Conservation (phyloP, 2,888 invertebrate species). For the Andrena dorsata region DNA sequence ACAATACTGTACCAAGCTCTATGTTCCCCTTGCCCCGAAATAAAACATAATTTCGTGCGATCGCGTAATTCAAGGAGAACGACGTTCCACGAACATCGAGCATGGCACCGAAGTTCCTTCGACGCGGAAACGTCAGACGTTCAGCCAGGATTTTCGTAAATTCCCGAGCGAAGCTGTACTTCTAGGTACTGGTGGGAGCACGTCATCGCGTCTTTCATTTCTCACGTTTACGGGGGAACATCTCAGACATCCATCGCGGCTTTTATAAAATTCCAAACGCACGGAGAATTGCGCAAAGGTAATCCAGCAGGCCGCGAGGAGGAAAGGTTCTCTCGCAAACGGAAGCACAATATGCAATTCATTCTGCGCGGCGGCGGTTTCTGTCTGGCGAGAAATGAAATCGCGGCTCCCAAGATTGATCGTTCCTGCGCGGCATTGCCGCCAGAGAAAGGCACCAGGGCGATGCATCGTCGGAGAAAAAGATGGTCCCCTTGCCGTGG, state of each 20-base stretch:
- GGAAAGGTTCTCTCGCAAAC: not conserved
- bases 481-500: constrained; percentile 25
- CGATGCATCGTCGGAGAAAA: constrained; percentile 40
- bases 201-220: not conserved
- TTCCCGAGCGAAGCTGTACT: not conserved
- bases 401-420: constrained; percentile 62
- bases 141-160: constrained; percentile 10
- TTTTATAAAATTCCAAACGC: constrained; percentile 15
- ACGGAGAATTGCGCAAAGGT: not conserved
- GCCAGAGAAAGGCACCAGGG: constrained; percentile 18
- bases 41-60: constrained; percentile 35
- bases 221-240: not conserved
- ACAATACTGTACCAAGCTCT: not conserved
- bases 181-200: not conserved
- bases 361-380: constrained; percentile 33
- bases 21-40: not conserved
- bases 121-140: constrained; percentile 4
- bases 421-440: constrained; percentile 44
- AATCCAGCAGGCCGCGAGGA: not conserved
- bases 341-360: constrained; percentile 53
- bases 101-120: not conserved
- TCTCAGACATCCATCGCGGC: not conserved
- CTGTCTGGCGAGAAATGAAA: constrained; percentile 65
- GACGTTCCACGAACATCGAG: constrained; percentile 28
- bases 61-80: constrained; percentile 20